Evolutionary conservation across 2,888 invertebrate genomes (phyloP), one percentile per base, ranked within the genome.

Genomic region (Apodemia mormo): DNA sequence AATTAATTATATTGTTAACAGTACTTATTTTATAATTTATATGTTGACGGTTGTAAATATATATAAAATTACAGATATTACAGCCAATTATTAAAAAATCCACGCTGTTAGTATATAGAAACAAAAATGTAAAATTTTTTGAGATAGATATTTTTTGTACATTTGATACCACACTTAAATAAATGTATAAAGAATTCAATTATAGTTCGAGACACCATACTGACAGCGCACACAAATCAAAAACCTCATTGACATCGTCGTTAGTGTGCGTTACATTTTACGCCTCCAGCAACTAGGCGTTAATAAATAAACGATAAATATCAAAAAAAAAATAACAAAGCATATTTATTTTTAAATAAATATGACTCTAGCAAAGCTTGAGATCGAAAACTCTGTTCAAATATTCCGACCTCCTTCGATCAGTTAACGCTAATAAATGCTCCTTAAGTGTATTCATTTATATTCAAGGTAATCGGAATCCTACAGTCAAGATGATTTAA

Each of bases 361-460:
- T 74, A 72, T 67, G 73, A 71, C 67, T 69, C 54, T 65, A 72
- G 74, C 70, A 73, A 73, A 73, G 74, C 72, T 76, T 82, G 82
- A 82, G 82, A 82, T 82, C 82, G 30, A 29, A 65, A 2, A 54
- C 64, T 37, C 37, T 45, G 65, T 40, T 72, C 72, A 29, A 29
- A 54, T 70, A 72, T 73, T 73, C 70, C 72, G 65, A 73, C 58
- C 69, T 76, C 71, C 72, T 71, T 69, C 71, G 61, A 66, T 67
- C 45, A 56, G 71, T 43, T 68, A 49, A 14, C 30, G 64, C 45
- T 68, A 49, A 68, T 68, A 68, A 68, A 68, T 68, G 68, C 68
- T 22, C 6, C 29, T 14, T 22, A 68, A 68, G 33, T 61, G 33
- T 29, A 58, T 30, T 30, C 54, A 29, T 58, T 58, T 10, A 58